These are phyloP conservation scores for Ochotona curzoniae DNA, from an alignment of 2,113 vertebrate genomes.

Conservation along the genomic window DNA sequence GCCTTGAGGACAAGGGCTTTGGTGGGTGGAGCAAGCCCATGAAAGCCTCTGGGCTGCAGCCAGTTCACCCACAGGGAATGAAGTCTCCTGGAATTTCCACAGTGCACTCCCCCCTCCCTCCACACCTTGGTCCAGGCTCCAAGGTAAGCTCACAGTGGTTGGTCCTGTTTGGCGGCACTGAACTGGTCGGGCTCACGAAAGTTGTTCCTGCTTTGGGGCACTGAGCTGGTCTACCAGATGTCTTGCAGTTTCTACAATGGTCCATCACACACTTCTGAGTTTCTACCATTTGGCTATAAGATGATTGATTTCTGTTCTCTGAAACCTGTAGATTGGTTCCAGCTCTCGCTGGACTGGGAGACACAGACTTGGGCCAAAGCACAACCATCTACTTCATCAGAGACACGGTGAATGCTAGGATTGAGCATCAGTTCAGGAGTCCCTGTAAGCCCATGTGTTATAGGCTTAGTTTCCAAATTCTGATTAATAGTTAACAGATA, in stretches of 20 bases:
- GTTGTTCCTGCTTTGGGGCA: background rate
- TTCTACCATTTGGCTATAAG: background rate
- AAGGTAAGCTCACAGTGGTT: background rate
- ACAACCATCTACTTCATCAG: background rate
- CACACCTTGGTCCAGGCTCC: fast-evolving
- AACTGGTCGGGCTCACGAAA: background rate
- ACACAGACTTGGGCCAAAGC: background rate
- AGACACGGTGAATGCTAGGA: too few species aligned
- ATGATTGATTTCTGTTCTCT: background rate
- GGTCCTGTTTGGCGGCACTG: fast-evolving
- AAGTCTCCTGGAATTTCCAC: fast-evolving
- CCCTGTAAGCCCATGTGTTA: too few species aligned
- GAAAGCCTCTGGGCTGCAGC: background rate
- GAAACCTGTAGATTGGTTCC: fast-evolving
- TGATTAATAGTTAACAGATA: too few species aligned
- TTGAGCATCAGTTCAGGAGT: too few species aligned
- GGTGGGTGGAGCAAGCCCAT: background rate
- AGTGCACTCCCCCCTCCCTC: background rate
- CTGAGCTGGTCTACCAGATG: background rate
- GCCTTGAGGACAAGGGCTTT: background rate
- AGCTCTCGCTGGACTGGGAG: background rate
- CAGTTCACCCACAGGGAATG: background rate
- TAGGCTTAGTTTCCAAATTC: too few species aligned
- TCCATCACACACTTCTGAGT: background rate
- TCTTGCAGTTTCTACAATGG: background rate